Evolutionary conservation across 2,888 invertebrate genomes (phyloP).

Genomic region (Stegophylla sp.): DNA sequence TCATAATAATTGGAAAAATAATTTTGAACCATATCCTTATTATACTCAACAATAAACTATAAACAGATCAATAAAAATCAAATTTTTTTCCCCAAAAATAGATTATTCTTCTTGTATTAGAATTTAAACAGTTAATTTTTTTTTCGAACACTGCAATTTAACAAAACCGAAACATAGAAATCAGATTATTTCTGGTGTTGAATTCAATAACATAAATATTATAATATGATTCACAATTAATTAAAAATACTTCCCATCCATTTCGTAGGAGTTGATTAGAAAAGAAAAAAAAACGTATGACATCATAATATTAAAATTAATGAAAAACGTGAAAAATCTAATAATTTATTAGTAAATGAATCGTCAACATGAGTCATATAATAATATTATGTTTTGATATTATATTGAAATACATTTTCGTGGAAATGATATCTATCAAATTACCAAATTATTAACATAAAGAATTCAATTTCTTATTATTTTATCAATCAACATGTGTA

Average conservation of each 20-base stretch:
- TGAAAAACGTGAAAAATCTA: not conserved
- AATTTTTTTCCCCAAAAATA: not conserved
- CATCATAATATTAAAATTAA: not conserved
- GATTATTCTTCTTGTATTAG: not conserved
- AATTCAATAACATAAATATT: not conserved
- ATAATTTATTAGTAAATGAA: no score
- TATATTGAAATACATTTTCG: no score
- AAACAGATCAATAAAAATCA: not conserved
- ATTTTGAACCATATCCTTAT: not conserved
- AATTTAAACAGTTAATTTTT: not conserved
- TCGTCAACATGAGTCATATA: no score
- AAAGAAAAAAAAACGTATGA: not conserved
- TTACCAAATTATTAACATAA: no score
- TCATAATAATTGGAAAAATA: not conserved
- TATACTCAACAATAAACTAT: no score
- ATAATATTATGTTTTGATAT: no score
- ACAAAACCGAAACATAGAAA: conserved; percentile 15
- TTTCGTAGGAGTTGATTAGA: not conserved
- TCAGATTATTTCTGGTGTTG: conserved; percentile 17
- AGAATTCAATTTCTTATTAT: no score
- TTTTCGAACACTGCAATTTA: not conserved
- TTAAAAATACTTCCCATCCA: not conserved
- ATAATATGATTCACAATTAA: not conserved
- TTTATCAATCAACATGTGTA: no score
- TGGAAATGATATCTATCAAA: no score